Conservation (phyloP, 2,888 invertebrate genomes). For the Amphipyra tragopoginis region DNA sequence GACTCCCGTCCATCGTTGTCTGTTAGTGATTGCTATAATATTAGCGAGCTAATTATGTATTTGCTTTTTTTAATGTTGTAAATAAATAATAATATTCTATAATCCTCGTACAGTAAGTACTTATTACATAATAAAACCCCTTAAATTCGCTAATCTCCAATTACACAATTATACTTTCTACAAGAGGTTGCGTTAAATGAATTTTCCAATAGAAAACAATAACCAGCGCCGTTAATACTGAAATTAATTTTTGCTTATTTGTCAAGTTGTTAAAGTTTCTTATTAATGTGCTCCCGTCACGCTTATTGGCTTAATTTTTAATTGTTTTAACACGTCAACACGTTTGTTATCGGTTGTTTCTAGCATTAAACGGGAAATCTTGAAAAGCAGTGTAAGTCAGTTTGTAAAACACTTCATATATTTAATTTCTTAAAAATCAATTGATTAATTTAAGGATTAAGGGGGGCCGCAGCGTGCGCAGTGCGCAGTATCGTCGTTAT, state of each 20-base stretch:
- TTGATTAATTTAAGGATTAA: not conserved
- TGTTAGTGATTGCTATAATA: too few relatives aligned
- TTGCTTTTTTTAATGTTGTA: too few relatives aligned
- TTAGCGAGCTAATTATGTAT: too few relatives aligned
- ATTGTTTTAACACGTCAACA: conserved; percentile 61
- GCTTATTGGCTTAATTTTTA: conserved; percentile 81
- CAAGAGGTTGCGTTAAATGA: conserved; percentile 64
- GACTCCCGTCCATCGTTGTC: too few relatives aligned
- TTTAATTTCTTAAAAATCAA: not conserved
- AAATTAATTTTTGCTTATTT: conserved; percentile 86
- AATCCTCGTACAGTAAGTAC: not conserved
- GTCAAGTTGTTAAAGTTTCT: conserved; percentile 82
- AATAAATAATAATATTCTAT: not conserved
- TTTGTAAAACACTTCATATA: conserved; percentile 18
- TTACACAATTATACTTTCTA: conserved; percentile 42
- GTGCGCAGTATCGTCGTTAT: too few relatives aligned
- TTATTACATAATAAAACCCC: conserved; percentile 15
- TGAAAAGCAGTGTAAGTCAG: conserved; percentile 48
- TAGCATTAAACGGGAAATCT: conserved; percentile 36
- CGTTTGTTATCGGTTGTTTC: conserved; percentile 43
- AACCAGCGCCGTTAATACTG: conserved; percentile 66
- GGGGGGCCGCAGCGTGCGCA: too few relatives aligned
- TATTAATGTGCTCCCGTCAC: conserved; percentile 79
- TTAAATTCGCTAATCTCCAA: conserved; percentile 41
- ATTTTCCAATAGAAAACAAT: conserved; percentile 69